Evolutionary conservation across 2,888 invertebrate species (phyloP), one percentile per base, ranked within the genome.

Genomic region (Tuberolachnus salignus): DNA sequence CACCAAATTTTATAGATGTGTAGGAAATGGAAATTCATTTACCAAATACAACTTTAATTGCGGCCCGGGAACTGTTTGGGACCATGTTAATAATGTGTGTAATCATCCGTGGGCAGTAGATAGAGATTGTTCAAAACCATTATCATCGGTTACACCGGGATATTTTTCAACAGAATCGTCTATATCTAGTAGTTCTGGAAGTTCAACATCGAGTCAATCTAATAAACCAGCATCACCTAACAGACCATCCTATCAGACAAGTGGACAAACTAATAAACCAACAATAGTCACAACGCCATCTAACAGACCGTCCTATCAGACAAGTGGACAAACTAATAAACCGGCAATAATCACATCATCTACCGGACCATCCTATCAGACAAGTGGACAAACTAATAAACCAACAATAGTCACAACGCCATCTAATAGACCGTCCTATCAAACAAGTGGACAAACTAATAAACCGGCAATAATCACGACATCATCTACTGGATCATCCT

Each of bases 21-120:
- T 87, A 19, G 84, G 85, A 69, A 86, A 87, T 80, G 88, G 86
- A 0, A 86, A 86, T 78, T 85, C 85, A 21, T 88, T 84, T 81
- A 87, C 84, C 8, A 87, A 86, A 83, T 88, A 88, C 83, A 89
- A 90, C 69, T 91, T 91, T 83, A 85, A 86, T 72, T 92, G 92
- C 83, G 89, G 89, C 0, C 88, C 88, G 80, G 91, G 90, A 51
- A 92, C 92, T 0, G 88, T 88, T n/a, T 92, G 91, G 91, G 90
- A 91, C 83, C 88, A 89, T 83, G 87, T 87, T n/a, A 86, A 88
- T 73, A 87, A 89, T 83, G 88, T 89, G 1, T 92, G 90, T 83
- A 90, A 90, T 83, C 88, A 89, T 83, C 87, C 86, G 26, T 87
- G 88, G 86, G 88, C 88, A 59, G 88, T 88, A 6, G 81, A 84